These are phyloP conservation scores for Furcula furcula DNA, from an alignment of 2,888 invertebrate species.

Conservation along the genomic window DNA sequence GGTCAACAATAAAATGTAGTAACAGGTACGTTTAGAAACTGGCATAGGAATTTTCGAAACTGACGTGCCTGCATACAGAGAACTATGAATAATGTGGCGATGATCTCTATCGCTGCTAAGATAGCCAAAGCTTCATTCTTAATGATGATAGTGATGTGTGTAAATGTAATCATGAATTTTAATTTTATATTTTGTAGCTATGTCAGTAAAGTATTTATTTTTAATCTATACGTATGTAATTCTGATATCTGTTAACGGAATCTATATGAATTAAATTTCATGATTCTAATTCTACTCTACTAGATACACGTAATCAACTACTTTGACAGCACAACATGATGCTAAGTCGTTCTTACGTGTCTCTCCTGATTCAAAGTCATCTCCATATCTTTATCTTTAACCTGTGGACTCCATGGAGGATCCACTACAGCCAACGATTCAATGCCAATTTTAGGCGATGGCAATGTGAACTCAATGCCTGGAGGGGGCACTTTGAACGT, in stretches of 20 bases:
- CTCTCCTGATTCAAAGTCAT: constrained; percentile 99
- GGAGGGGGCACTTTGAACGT: constrained; percentile 99
- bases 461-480: constrained; percentile 98
- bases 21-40: background rate
- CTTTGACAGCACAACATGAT: background rate
- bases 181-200: too few relatives aligned
- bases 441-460: constrained; percentile 99
- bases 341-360: constrained; percentile 83
- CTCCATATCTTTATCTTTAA: constrained; percentile 99
- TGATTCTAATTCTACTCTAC: too few relatives aligned
- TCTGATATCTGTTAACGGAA: too few relatives aligned
- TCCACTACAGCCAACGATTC: constrained; percentile 97
- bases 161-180: too few relatives aligned
- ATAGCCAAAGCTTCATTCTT: background rate
- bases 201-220: too few relatives aligned
- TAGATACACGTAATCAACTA: too few relatives aligned
- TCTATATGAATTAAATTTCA: too few relatives aligned
- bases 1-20: background rate
- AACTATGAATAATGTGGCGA: background rate
- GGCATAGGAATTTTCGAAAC: constrained; percentile 1
- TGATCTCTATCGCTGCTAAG: background rate
- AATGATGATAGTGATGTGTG: too few relatives aligned
- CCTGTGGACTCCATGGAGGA: constrained; percentile 99
- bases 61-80: constrained; percentile 3
- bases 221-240: too few relatives aligned